These are phyloP conservation scores for Platanista minor DNA, from an alignment of 2,113 vertebrate genomes.

Conservation along the genomic window DNA sequence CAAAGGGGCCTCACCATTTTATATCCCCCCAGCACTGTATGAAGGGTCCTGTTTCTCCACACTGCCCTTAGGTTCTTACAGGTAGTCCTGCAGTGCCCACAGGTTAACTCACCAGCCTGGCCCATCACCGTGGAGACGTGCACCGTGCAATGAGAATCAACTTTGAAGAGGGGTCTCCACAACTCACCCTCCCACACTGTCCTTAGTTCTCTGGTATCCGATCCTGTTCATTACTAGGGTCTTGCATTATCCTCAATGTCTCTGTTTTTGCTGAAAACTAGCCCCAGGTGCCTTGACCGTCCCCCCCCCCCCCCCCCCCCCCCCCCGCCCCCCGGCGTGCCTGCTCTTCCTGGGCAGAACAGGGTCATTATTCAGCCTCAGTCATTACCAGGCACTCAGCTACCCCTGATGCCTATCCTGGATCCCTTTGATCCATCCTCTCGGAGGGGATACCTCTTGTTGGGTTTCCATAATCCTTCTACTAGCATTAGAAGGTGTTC, in stretches of 20 bases:
- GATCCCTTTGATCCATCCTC: too few relatives aligned
- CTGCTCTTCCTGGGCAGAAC: too few relatives aligned
- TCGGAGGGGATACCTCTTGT: too few relatives aligned
- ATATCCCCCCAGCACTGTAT: neutral
- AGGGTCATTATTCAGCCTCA: too few relatives aligned
- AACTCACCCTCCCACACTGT: neutral
- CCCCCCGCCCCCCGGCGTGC: too few relatives aligned
- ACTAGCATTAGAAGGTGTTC: too few relatives aligned
- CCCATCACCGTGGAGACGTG: neutral
- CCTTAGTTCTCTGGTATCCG: neutral
- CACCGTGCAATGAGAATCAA: neutral
- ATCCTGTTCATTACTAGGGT: neutral
- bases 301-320: too few relatives aligned
- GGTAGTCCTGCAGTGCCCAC: neutral
- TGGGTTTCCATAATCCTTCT: too few relatives aligned
- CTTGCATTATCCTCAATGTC: rapidly evolving
- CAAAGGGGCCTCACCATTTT: rapidly evolving
- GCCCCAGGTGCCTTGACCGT: too few relatives aligned
- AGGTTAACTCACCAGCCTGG: neutral
- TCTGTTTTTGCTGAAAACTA: neutral
- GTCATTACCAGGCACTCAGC: too few relatives aligned
- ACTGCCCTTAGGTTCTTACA: neutral
- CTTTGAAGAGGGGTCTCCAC: neutral
- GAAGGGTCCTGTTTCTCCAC: neutral
- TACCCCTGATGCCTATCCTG: too few relatives aligned